phyloP scores from a whole-genome alignment of 2,113 vertebrate species.

The Macheiramphus alcinus region DNA sequence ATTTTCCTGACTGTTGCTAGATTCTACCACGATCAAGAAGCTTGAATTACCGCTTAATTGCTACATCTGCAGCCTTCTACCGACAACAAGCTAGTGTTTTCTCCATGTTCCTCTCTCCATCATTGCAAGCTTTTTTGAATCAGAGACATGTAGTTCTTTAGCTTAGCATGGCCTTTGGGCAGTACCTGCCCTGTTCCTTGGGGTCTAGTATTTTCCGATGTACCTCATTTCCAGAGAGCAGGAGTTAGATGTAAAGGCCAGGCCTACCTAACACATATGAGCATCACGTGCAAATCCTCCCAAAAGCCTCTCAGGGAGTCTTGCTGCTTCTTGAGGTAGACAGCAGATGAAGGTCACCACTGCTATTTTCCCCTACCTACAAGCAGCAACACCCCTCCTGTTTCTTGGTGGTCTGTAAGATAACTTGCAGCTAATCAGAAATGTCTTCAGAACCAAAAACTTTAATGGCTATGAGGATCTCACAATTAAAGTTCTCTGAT shows the following conservation, averaged over 20 bases:
- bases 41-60: not conserved
- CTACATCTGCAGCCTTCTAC: not conserved
- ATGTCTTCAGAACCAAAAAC: not conserved
- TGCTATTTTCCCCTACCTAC: not conserved
- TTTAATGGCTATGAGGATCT: not conserved
- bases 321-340: not conserved
- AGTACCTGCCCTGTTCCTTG: not conserved
- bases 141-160: not conserved
- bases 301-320: not conserved
- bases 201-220: not conserved
- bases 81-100: not conserved
- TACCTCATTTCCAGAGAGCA: not conserved
- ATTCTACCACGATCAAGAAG: not conserved
- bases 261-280: not conserved
- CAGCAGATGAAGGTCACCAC: not conserved
- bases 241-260: not conserved
- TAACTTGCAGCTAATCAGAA: not conserved
- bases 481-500: not conserved
- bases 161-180: not conserved
- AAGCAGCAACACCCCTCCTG: not conserved
- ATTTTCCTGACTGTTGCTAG: conserved; percentile 22
- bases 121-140: not conserved
- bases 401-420: not conserved
- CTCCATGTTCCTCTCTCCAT: not conserved
- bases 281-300: not conserved